Evolutionary conservation across 2,113 vertebrate genomes (phyloP).

Genomic region (Astur gentilis): DNA sequence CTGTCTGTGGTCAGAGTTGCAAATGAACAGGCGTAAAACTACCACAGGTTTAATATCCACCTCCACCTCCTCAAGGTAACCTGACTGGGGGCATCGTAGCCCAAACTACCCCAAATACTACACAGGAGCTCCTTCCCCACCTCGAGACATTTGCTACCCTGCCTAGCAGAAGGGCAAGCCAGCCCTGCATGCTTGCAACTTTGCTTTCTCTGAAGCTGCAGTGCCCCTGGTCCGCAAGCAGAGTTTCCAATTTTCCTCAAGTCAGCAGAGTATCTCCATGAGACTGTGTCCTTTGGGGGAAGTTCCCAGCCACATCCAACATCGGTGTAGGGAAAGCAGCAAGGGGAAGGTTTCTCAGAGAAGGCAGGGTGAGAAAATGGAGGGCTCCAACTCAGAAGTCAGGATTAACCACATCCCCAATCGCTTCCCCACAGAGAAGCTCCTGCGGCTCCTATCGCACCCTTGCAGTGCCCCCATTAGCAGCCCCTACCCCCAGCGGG

Average conservation of each 20-base stretch:
- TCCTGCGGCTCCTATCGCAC: background rate
- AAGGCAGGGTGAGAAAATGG: background rate
- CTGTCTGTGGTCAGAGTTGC: background rate
- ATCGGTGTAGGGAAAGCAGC: background rate
- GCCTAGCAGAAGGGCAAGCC: background rate
- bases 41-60: background rate
- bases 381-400: background rate
- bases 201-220: background rate
- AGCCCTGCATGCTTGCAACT: background rate
- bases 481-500: accelerated
- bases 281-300: background rate
- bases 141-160: accelerated
- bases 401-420: background rate
- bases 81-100: background rate
- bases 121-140: background rate
- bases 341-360: background rate
- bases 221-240: background rate
- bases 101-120: background rate
- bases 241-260: background rate
- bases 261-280: background rate
- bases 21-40: background rate
- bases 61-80: background rate
- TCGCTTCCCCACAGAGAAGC: too few relatives aligned
- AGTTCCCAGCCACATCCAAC: background rate
- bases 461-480: background rate